These are phyloP conservation scores for Lepisosteus osseus DNA, from an alignment of 2,113 vertebrate genomes.

Conservation along the genomic window DNA sequence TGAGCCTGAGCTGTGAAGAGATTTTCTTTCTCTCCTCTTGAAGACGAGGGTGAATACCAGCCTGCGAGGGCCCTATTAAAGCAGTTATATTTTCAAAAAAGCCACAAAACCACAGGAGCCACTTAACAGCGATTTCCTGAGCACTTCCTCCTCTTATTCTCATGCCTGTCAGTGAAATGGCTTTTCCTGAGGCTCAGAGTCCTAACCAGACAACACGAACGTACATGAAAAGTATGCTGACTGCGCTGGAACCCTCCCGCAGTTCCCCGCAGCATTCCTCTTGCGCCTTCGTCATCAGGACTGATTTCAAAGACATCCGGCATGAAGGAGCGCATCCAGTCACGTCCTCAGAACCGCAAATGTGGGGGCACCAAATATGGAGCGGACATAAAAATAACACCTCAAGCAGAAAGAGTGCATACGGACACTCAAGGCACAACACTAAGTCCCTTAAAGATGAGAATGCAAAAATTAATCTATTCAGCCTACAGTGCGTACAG, in stretches of 20 bases:
- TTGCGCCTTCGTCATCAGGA: too few species aligned
- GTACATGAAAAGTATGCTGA: neutral
- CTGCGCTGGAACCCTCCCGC: neutral
- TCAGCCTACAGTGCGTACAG: too few species aligned
- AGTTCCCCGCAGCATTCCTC: neutral
- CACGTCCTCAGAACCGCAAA: too few species aligned
- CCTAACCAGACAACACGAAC: neutral
- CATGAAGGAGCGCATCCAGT: too few species aligned
- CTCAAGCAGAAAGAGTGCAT: too few species aligned
- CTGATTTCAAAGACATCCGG: too few species aligned
- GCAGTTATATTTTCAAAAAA: constrained; percentile 21
- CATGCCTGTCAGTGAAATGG: constrained; percentile 24
- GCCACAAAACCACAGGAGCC: constrained; percentile 44
- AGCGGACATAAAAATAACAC: too few species aligned
- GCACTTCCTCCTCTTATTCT: constrained; percentile 36
- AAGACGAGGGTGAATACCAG: constrained; percentile 34
- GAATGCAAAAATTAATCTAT: too few species aligned
- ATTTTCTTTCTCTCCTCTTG: constrained; percentile 16
- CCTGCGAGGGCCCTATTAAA: constrained; percentile 34
- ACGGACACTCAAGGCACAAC: too few species aligned
- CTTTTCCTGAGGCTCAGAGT: neutral
- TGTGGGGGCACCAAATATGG: too few species aligned
- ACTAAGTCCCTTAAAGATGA: too few species aligned
- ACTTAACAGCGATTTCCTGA: constrained; percentile 50
- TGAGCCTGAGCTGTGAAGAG: too few species aligned